Evolutionary conservation across 2,113 vertebrate genomes (phyloP).

Genomic region (Epinephelus lanceolatus): DNA sequence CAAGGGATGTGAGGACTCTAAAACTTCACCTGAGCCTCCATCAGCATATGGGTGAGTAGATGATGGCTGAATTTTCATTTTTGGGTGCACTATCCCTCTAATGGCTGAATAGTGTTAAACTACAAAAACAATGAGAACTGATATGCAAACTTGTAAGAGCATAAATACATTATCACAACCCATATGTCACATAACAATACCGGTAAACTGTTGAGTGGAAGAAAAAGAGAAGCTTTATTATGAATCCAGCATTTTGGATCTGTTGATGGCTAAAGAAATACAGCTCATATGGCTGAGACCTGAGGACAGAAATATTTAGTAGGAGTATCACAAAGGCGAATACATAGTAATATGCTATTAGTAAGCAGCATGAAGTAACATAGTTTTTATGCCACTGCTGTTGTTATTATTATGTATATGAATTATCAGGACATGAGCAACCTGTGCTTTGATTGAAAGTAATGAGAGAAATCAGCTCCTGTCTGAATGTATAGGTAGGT

Average conservation of each 20-base stretch:
- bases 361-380: background rate
- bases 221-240: background rate
- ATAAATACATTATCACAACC: background rate
- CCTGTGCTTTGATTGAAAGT: constrained; percentile 9
- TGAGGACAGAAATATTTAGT: background rate
- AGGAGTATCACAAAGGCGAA: background rate
- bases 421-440: background rate
- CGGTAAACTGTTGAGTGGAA: background rate
- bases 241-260: background rate
- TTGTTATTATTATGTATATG: background rate
- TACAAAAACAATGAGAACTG: background rate
- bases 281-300: background rate
- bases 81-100: background rate
- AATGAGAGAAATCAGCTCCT: background rate
- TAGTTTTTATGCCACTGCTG: background rate
- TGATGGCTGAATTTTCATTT: too few relatives aligned
- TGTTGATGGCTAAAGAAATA: background rate
- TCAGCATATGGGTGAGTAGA: too few relatives aligned
- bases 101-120: background rate
- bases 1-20: too few relatives aligned
- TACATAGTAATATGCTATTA: background rate
- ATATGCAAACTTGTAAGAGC: background rate
- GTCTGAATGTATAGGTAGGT: constrained; percentile 3
- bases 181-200: too few relatives aligned
- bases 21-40: too few relatives aligned